Evolutionary conservation across 2,797 vertebrate species (phyloP).

Genomic region (Lacerta bilineata): DNA sequence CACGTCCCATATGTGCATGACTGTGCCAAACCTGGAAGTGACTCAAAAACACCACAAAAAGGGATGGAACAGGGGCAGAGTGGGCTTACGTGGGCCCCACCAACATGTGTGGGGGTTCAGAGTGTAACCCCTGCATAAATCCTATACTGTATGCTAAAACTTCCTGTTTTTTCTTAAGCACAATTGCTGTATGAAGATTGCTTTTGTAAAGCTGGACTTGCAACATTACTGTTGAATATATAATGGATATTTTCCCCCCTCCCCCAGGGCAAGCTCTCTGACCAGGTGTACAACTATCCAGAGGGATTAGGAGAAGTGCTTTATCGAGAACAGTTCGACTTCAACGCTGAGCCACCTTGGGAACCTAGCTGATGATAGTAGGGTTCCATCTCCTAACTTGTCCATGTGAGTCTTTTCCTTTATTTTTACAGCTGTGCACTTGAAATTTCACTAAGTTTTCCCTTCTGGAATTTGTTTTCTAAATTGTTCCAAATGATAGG

Average conservation of each 20-base stretch:
- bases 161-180: conserved; percentile 16
- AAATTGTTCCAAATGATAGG: not conserved
- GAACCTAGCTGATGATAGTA: conserved; percentile 99
- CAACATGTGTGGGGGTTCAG: too few relatives aligned
- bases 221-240: conserved; percentile 15
- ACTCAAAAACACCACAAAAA: too few relatives aligned
- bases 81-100: too few relatives aligned
- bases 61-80: too few relatives aligned
- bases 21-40: not conserved
- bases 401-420: conserved; percentile 90
- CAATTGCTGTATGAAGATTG: conserved; percentile 8
- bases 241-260: conserved; percentile 43
- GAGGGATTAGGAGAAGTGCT: conserved; percentile 94
- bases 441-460: not conserved
- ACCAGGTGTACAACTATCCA: conserved; percentile 93
- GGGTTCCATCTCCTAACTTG: conserved; percentile 95
- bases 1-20: not conserved
- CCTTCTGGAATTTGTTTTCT: conserved; percentile 15
- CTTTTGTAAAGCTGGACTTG: conserved; percentile 26
- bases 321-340: conserved; percentile 96
- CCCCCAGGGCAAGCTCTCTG: conserved; percentile 88
- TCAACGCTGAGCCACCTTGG: conserved; percentile 99
- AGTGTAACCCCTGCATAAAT: too few relatives aligned
- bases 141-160: too few relatives aligned
- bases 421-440: not conserved